Percentiles rank a stretch among this genome's conserved stretches.
These are phyloP conservation scores for Strigamia maritima DNA, from an alignment of 2,888 invertebrate genomes.

Conservation along the genomic window DNA sequence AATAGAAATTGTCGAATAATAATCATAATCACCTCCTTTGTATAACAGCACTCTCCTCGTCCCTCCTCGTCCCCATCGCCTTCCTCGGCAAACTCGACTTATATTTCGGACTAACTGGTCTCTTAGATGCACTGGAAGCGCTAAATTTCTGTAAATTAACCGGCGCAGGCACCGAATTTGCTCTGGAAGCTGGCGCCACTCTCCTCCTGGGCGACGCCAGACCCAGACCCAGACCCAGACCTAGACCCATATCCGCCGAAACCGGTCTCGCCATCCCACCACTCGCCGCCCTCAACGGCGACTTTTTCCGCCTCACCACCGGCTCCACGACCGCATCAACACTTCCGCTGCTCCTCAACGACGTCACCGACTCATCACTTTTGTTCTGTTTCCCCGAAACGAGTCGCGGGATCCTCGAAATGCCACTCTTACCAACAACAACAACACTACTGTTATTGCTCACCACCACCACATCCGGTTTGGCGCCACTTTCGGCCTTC, in stretches of 20 bases:
- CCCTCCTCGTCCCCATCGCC: not conserved
- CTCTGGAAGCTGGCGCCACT: not conserved
- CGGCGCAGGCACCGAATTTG: not conserved
- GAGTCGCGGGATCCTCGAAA: constrained; percentile 70
- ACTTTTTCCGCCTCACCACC: not conserved
- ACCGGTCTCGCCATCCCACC: not conserved
- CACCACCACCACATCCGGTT: not conserved
- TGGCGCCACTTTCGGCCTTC: constrained; percentile 29
- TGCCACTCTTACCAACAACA: not conserved
- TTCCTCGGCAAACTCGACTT: constrained; percentile 5
- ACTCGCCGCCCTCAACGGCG: not conserved
- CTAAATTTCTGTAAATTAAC: not conserved
- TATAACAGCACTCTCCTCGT: not conserved
- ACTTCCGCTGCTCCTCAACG: constrained; percentile 35
- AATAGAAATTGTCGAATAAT: too few relatives aligned
- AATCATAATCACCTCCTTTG: not conserved
- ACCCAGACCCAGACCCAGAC: too few relatives aligned
- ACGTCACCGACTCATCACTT: constrained; percentile 37
- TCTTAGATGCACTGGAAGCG: not conserved
- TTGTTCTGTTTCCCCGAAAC: constrained; percentile 59
- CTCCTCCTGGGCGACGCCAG: not conserved
- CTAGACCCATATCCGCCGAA: not conserved
- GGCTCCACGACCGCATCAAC: not conserved
- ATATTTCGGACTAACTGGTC: not conserved
- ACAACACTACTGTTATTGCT: not conserved